Evolutionary conservation across 2,113 vertebrate genomes (phyloP), one percentile per base, ranked within the genome.

Genomic region (Boulengeromyrus knoepffleri): DNA sequence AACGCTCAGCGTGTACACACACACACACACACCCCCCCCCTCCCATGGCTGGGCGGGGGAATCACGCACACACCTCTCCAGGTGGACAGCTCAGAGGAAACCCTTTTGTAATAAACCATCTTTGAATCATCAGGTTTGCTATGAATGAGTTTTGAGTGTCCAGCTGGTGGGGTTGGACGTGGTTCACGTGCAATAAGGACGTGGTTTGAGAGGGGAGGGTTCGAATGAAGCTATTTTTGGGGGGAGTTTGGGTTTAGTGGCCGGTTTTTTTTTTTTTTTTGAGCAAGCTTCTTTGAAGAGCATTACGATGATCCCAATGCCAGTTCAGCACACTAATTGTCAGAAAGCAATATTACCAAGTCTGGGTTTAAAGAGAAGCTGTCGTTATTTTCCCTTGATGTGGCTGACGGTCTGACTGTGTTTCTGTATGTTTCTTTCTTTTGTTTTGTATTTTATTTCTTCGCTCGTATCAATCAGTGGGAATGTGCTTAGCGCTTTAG

Each of bases 401-500:
- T 96, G 93, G 92, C 93, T 91, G 93, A 94, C 91, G 93, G 92
- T 95, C 93, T 93, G 89, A 91, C 92, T 89, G 91, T 94, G 91
- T 95, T 90, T 94, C 85, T 91, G 92, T 93, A 91, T 91, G 62
- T 66, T 88, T 39, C 50, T 89, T 91, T 89, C 87, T 27, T 90
- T 77, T 89, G 45, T 89, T 89, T 89, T 92, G 83, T 85, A 17
- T 90, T 90, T 56, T 80, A 70, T 70, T 70, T 95, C 90, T 94
- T 96, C 97, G 97, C 97, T 98, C 96, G 97, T 98, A 97, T 99
- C 98, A 98, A 98, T 98, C 98, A 98, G 97, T 97, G 97, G 97
- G 97, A 96, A 96, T 96, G 97, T 98, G 98, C 98, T 98, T 98
- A 97, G 97, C 94, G 95, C 92, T 94, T 96, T 96, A 94, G 93